Conservation (phyloP, 2,888 invertebrate species). For the Sepiola atlantica region DNA sequence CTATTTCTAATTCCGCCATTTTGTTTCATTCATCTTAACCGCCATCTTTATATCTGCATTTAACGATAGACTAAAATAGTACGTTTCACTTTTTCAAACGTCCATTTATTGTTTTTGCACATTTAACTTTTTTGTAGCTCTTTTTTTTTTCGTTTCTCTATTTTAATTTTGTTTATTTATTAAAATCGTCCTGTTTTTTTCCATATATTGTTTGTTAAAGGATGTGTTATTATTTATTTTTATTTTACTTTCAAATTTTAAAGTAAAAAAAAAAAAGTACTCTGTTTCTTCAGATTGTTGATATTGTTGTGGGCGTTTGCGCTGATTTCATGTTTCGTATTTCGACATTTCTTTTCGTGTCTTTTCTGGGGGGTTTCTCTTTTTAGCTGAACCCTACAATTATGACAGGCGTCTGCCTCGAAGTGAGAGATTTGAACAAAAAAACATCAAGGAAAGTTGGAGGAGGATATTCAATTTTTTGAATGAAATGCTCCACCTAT, state of each 20-base stretch:
- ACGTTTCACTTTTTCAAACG: neutral
- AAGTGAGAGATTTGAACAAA: neutral
- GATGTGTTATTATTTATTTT: neutral
- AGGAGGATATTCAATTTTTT: neutral
- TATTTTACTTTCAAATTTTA: neutral
- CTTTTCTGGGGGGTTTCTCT: neutral
- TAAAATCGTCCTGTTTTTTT: neutral
- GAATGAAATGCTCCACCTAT: neutral
- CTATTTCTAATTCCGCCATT: no score
- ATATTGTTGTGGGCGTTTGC: constrained; percentile 11
- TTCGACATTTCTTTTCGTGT: neutral
- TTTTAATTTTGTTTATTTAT: neutral
- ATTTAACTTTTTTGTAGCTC: neutral
- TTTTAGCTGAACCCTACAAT: neutral
- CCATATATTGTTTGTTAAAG: neutral
- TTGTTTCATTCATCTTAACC: neutral
- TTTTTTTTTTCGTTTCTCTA: neutral
- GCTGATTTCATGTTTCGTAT: neutral
- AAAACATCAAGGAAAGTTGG: neutral
- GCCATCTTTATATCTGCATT: constrained; percentile 5
- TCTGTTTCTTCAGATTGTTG: neutral
- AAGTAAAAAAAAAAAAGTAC: neutral
- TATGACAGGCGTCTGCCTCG: neutral
- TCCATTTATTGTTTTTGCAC: no score
- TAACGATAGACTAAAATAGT: neutral